Evolutionary conservation across 2,113 vertebrate genomes (phyloP).

Genomic region (Sterna hirundo): DNA sequence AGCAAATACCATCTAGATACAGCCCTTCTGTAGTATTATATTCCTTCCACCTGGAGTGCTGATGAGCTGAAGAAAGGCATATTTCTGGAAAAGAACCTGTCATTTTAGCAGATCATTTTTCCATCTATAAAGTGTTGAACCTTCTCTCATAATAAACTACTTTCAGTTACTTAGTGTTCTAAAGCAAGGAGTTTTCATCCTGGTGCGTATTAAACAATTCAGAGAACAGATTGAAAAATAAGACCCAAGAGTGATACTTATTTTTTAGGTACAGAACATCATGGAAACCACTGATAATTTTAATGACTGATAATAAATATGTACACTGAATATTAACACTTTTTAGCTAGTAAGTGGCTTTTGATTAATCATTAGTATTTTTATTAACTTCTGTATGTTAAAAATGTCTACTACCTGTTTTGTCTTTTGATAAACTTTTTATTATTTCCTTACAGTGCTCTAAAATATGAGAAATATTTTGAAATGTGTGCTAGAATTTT

Average conservation of each 20-base stretch:
- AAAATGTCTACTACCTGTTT: not conserved
- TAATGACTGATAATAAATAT: not conserved
- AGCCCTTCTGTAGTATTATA: not conserved
- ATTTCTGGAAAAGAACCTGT: not conserved
- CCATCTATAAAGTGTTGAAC: fast-evolving
- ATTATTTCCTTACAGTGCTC: not conserved
- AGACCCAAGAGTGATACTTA: not conserved
- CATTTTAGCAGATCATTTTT: not conserved
- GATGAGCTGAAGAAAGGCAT: not conserved
- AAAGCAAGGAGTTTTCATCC: not conserved
- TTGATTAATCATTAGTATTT: not conserved
- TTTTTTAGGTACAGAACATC: not conserved
- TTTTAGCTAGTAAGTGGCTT: not conserved
- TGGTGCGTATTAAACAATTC: not conserved
- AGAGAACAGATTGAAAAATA: not conserved
- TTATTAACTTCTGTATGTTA: not conserved
- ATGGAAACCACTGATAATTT: not conserved
- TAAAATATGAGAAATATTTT: not conserved
- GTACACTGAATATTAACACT: not conserved
- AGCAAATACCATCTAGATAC: not conserved
- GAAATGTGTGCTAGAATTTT: not conserved
- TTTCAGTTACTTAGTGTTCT: not conserved
- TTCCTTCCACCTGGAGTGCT: not conserved
- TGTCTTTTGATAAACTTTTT: not conserved
- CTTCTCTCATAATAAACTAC: not conserved